Conservation (phyloP, 2,797 vertebrate species). For the Lithobates pipiens region DNA sequence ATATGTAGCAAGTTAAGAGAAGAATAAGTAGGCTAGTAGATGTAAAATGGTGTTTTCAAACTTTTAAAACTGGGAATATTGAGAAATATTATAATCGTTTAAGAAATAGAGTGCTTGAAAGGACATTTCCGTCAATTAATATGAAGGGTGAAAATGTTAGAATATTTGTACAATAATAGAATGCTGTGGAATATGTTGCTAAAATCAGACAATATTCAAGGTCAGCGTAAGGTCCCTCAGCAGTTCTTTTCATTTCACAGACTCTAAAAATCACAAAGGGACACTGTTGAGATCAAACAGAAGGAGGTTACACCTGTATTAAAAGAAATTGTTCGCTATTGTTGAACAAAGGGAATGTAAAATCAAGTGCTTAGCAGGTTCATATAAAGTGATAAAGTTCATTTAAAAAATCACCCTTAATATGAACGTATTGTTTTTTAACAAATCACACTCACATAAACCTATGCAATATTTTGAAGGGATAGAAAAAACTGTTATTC, state of each 20-base stretch:
- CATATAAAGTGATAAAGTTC: constrained; percentile 16
- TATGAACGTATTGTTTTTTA: background rate
- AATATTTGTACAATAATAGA: constrained; percentile 19
- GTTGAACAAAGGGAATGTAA: constrained; percentile 27
- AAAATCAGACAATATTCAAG: constrained; percentile 30
- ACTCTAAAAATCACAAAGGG: constrained; percentile 27
- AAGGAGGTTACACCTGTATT: constrained; percentile 43
- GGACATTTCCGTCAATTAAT: background rate
- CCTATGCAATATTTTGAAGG: background rate
- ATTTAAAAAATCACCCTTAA: constrained; percentile 1
- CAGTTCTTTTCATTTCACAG: constrained; percentile 23
- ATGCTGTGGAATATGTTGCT: constrained; percentile 5
- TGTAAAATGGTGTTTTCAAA: background rate
- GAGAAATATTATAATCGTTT: background rate
- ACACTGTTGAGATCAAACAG: constrained; percentile 35
- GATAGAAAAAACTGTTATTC: background rate
- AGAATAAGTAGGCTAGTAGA: background rate
- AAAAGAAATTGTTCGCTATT: constrained; percentile 30
- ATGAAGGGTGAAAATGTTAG: background rate
- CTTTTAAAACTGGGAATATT: background rate
- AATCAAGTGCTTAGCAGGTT: constrained; percentile 33
- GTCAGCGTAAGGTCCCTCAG: constrained; percentile 19
- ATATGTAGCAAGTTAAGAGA: background rate
- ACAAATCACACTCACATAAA: background rate
- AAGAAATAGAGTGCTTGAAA: background rate